These are phyloP conservation scores for Lophius americanus DNA, from an alignment of 2,797 vertebrate species.

Conservation along the genomic window DNA sequence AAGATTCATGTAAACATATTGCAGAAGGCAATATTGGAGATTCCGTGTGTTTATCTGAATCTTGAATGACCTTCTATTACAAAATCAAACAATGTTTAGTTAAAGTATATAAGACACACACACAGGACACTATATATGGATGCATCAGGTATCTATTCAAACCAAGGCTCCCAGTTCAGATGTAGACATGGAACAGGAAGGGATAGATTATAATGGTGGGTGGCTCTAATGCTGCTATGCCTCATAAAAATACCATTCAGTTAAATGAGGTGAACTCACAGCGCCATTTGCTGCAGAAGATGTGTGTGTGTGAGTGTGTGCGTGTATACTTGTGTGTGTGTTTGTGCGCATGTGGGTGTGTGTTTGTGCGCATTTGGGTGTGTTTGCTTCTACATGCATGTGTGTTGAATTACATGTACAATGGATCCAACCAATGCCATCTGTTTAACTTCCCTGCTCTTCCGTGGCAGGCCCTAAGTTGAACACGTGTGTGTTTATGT, in stretches of 20 bases:
- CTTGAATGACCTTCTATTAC: slow-evolving; percentile 11
- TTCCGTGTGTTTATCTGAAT: not conserved
- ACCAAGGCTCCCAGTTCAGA: slow-evolving; percentile 46
- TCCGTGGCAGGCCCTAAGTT: slow-evolving; percentile 48
- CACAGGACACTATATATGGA: slow-evolving; percentile 26
- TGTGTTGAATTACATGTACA: slow-evolving; percentile 56
- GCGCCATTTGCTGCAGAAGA: slow-evolving; percentile 45
- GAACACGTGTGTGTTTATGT: slow-evolving; percentile 26
- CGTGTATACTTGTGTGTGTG: not conserved
- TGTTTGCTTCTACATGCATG: not conserved
- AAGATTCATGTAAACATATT: too few relatives aligned
- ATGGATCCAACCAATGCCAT: slow-evolving; percentile 70
- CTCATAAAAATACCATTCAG: slow-evolving; percentile 74
- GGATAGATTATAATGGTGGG: slow-evolving; percentile 65
- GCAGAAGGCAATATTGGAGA: too few relatives aligned
- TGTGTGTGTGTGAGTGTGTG: slow-evolving; percentile 10
- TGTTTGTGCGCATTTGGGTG: not conserved
- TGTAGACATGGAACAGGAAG: slow-evolving; percentile 53
- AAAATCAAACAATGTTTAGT: slow-evolving; percentile 26
- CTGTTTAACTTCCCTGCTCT: slow-evolving; percentile 75
- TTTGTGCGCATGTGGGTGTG: slow-evolving; percentile 19
- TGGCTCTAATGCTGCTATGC: slow-evolving; percentile 68
- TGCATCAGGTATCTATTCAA: slow-evolving; percentile 24
- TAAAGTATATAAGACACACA: slow-evolving; percentile 11
- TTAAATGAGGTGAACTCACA: slow-evolving; percentile 77